Base-by-base conservation (phyloP, 2,888 invertebrate species). In the Alviniconcha strummeri region DNA sequence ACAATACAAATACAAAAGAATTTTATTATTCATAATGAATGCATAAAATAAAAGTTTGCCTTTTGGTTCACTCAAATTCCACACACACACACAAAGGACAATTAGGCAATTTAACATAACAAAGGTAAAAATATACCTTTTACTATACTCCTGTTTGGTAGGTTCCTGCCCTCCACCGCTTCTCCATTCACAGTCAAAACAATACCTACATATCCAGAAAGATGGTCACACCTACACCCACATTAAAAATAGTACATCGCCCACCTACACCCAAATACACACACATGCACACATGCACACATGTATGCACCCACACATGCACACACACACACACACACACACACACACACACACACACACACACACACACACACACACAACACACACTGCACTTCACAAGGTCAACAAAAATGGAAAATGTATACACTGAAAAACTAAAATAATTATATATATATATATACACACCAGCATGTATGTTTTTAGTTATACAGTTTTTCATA, bases 381-480 rank as follows among this genome's bases (percentile, higher is more conserved):
- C 36, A 36, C 36, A 36, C 36, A 36, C 3, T 36, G 36, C 36
- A 36, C 36, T 36, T 36, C 36, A 36, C 36, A 36, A 3, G 36
- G 36, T 36, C 36, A 36, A 36, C 36, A 36, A 36, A 36, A 36
- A 36, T 3, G 36, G 36, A 36, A 36, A 36, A 36, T 36, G 36
- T 36, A 36, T 69, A 83, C 60, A 36, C 67, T 15, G 71, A 77
- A 52, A 81, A 80, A 54, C 79, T 36, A 36, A 36, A 36, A 36
- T 36, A 36, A 36, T 3, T 15, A 80, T 84, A 15, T 81, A 80
- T 54, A 75, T 81, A 17, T 83, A 82, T 75, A 80, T 72, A 83
- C 75, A 76, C 86, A 57, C 80, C 36, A 36, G 36, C 36, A 36
- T 36, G 36, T 36, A 36, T 36, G 36, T 36, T 36, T 36, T 36